Conservation (phyloP, 2,113 vertebrate species). For the Oophaga pumilio region DNA sequence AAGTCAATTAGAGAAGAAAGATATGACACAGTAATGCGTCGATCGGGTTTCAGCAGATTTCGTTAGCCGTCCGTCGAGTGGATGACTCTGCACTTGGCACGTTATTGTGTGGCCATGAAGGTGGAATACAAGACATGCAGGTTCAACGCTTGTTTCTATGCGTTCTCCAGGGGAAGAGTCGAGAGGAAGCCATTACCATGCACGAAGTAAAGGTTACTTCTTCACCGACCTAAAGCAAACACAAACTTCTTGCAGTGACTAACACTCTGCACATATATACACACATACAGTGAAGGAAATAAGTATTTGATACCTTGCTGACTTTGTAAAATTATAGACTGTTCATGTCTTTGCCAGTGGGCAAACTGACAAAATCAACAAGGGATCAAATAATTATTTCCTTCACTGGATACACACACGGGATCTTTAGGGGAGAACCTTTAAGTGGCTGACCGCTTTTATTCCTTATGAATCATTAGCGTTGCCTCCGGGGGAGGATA, state of each 20-base stretch:
- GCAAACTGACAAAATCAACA: no score
- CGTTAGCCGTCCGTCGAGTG: neutral
- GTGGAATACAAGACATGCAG: neutral
- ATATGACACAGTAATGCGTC: neutral
- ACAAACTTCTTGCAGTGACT: neutral
- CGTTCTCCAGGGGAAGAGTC: neutral
- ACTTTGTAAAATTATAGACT: no score
- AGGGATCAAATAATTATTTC: no score
- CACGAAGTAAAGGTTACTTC: conserved; percentile 26
- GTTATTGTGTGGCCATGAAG: neutral
- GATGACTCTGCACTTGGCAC: neutral
- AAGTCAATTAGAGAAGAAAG: conserved; percentile 13
- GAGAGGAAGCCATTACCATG: neutral
- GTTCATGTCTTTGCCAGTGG: no score
- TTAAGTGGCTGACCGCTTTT: no score
- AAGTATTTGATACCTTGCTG: no score
- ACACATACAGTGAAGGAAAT: no score
- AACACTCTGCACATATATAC: conserved; percentile 17
- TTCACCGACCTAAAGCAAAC: conserved; percentile 25
- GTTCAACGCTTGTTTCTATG: neutral
- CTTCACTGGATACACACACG: no score
- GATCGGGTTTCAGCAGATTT: neutral
- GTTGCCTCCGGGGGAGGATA: no score
- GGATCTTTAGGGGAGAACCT: no score
- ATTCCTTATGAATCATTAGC: no score